Percentiles rank a stretch among this genome's conserved stretches.
Conservation (phyloP, 2,797 vertebrate species). For the Gorsachius magnificus region DNA sequence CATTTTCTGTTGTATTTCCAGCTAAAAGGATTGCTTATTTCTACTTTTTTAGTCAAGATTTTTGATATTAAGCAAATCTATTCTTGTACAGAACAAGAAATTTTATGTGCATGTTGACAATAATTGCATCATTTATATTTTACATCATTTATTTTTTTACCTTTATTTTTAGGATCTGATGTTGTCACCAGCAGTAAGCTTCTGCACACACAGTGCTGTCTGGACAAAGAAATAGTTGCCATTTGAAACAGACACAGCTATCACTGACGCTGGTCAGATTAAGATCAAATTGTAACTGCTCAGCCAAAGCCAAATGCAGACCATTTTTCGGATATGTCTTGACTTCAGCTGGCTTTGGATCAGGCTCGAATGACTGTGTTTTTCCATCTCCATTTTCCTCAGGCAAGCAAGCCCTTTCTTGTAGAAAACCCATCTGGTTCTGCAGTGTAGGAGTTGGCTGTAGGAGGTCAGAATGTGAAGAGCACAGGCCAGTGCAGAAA, state of each 20-base stretch:
- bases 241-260: background rate
- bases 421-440: background rate
- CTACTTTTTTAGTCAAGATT: background rate
- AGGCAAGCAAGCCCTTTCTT: background rate
- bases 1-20: background rate
- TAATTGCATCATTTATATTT: background rate
- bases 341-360: background rate
- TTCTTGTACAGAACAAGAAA: background rate
- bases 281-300: rapidly evolving
- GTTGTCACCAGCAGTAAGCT: background rate
- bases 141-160: rapidly evolving
- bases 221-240: background rate
- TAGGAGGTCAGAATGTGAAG: background rate
- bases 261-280: background rate
- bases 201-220: background rate
- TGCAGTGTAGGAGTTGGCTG: background rate
- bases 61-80: background rate
- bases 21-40: background rate
- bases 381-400: background rate
- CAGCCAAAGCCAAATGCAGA: background rate
- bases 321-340: background rate
- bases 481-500: background rate
- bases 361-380: background rate
- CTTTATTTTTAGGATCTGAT: background rate
- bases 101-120: background rate